Evolutionary conservation across 2,888 invertebrate genomes (phyloP), one percentile per base, ranked within the genome.

Genomic region (Altica lythri): DNA sequence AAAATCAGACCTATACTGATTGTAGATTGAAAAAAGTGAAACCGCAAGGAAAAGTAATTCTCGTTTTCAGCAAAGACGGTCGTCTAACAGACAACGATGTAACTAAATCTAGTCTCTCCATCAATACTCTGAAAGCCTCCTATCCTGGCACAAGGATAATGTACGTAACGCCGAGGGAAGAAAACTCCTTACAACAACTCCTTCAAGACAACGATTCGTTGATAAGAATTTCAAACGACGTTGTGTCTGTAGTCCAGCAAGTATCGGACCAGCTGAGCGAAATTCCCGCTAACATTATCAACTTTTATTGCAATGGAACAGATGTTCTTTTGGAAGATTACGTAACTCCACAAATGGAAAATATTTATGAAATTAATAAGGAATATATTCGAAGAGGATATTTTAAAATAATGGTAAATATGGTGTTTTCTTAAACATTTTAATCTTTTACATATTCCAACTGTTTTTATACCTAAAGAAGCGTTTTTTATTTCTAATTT

Each of bases 321-420:
- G 49, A 59, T 27, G 78, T 80, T 63, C 67, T 78, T 53, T 80
- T 80, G 47, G 86, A 86, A 72, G 85, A 85, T 68, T 85, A 82
- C 57, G 76, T 83, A 8, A 74, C 81, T 38, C 82, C 83, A 0
- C 74, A 77, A 16, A 70, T 63, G 8, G 62, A 63, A 16, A 67
- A 59, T 18, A 53, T 64, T 46, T 75, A 81, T 52, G 77, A 79
- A 51, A 78, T 80, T 32, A 74, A 74, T 1, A 83, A 57, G 29
- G 70, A 72, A 47, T 72, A 70, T 49, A 58, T 68, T 4, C 53
- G 50, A 38, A 62, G 66, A 37, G 64, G 64, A 29, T 55, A 61
- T 46, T 60, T 71, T 40, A 54, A 55, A 10, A 66, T 71, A 32
- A 68, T 70, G 68, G 74, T 73, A 63, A 63, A 37, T 45, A 34